phyloP scores from a whole-genome alignment of 2,113 vertebrate species.

The Silurus meridionalis region DNA sequence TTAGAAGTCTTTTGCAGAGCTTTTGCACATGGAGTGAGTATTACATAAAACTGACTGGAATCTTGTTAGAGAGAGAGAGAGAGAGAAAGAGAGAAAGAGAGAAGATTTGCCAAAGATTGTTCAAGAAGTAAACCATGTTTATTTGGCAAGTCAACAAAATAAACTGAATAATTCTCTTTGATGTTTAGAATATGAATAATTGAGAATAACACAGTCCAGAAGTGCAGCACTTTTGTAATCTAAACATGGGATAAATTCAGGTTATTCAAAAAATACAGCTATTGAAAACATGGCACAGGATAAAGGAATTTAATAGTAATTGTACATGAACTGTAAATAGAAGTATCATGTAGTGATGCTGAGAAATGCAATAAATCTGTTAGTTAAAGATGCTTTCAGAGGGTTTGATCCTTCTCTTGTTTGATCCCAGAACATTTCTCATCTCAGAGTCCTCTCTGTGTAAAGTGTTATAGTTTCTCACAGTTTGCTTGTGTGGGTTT shows the following conservation, averaged over 20 bases:
- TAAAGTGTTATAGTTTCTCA: neutral
- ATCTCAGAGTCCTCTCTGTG: neutral
- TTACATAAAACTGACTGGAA: conserved; percentile 3
- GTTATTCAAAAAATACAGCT: neutral
- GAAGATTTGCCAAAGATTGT: neutral
- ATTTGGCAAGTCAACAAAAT: neutral
- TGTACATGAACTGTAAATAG: neutral
- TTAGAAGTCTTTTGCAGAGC: conserved; percentile 14
- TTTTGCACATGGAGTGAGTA: neutral
- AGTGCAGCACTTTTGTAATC: neutral
- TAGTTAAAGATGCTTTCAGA: neutral
- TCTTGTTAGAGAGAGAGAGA: neutral
- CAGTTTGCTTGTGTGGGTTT: neutral
- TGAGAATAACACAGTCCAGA: neutral
- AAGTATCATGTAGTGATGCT: neutral
- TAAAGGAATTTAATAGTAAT: neutral
- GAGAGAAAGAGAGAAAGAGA: neutral
- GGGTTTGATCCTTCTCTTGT: neutral
- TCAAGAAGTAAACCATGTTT: neutral
- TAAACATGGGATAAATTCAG: neutral
- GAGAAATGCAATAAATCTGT: neutral
- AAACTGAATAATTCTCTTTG: neutral
- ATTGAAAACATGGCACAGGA: neutral
- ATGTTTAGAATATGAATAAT: neutral
- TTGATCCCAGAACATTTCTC: neutral